These are phyloP conservation scores for Caranx ignobilis DNA, from an alignment of 2,113 vertebrate species.

Conservation along the genomic window DNA sequence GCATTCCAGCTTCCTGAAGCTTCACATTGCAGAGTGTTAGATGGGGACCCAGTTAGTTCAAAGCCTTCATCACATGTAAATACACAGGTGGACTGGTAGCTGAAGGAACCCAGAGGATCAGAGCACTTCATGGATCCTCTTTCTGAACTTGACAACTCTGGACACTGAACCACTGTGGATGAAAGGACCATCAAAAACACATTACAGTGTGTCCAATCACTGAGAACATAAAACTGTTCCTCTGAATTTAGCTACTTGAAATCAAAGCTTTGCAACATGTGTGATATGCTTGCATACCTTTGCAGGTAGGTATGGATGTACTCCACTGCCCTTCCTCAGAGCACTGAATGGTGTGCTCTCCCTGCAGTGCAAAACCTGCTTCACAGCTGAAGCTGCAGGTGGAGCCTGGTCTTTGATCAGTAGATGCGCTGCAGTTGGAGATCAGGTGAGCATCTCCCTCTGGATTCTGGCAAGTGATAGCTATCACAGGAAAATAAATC, in stretches of 20 bases:
- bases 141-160: conserved; percentile 27
- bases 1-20: conserved; percentile 73
- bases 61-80: conserved; percentile 80
- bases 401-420: conserved; percentile 41
- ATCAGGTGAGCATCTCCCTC: conserved; percentile 41
- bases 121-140: conserved; percentile 61
- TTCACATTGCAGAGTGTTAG: conserved; percentile 66
- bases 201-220: neutral
- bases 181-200: conserved; percentile 9
- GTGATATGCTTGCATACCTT: conserved; percentile 41
- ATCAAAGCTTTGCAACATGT: neutral
- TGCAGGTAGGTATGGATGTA: conserved; percentile 59
- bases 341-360: conserved; percentile 49
- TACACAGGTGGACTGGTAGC: conserved; percentile 74
- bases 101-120: conserved; percentile 56
- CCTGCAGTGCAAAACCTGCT: conserved; percentile 66
- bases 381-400: conserved; percentile 73
- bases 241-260: neutral
- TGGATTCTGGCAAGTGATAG: conserved; percentile 64
- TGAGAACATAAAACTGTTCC: neutral
- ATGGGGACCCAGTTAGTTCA: conserved; percentile 24
- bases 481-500: conserved; percentile 35
- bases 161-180: conserved; percentile 75
- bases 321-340: conserved; percentile 64
- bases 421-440: conserved; percentile 49